These are phyloP conservation scores for Philaethria dido DNA, from an alignment of 2,888 invertebrate species.

Conservation along the genomic window DNA sequence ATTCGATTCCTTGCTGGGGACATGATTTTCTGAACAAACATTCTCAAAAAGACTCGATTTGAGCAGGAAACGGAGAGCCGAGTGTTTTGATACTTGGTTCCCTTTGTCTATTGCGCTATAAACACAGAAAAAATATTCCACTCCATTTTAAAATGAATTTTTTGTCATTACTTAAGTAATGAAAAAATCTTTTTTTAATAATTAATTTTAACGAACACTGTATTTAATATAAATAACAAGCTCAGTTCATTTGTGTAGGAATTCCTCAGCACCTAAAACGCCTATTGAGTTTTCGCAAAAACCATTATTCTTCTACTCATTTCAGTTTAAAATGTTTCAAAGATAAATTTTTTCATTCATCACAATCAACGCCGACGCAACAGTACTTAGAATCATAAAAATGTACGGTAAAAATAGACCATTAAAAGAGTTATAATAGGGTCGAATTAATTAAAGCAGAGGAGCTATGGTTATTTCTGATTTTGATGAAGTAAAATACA, in stretches of 20 bases:
- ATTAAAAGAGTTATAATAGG: conserved; percentile 18
- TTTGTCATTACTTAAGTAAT: too few relatives aligned
- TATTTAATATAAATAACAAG: conserved; percentile 1
- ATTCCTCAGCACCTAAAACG: not conserved
- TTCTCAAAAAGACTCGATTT: too few relatives aligned
- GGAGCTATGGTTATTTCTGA: conserved; percentile 10
- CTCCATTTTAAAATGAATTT: too few relatives aligned
- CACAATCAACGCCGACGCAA: conserved; percentile 37
- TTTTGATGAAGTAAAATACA: not conserved
- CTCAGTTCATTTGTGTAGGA: conserved; percentile 2
- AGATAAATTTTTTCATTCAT: conserved; percentile 39
- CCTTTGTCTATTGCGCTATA: too few relatives aligned
- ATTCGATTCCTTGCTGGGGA: too few relatives aligned
- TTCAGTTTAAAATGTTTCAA: conserved; percentile 32
- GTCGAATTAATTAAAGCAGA: conserved; percentile 22
- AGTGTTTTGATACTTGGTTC: too few relatives aligned
- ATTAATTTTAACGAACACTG: not conserved
- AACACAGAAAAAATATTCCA: too few relatives aligned
- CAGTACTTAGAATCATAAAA: conserved; percentile 19
- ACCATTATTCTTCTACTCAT: conserved; percentile 24
- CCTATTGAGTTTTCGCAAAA: conserved; percentile 19
- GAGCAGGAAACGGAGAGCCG: too few relatives aligned
- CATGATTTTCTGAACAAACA: too few relatives aligned
- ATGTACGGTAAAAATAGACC: conserved; percentile 26
- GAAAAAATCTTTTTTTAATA: not conserved